Conservation (phyloP, 2,888 invertebrate species). For the Pristionchus mayeri region DNA sequence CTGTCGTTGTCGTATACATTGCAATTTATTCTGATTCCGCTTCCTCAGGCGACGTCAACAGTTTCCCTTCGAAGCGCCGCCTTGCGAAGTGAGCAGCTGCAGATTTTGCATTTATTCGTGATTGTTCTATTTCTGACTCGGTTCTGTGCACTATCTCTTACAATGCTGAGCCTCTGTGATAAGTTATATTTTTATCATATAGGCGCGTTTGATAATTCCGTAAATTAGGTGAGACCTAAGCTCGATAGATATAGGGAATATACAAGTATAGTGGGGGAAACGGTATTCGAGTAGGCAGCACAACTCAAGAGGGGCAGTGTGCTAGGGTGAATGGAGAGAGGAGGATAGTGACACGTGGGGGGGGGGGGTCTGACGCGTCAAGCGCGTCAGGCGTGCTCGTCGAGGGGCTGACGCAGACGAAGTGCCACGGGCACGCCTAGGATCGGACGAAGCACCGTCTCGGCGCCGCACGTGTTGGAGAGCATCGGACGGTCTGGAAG, state of each 20-base stretch:
- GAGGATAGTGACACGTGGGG: neutral
- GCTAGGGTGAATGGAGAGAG: neutral
- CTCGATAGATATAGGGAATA: neutral
- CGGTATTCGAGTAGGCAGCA: too few relatives aligned
- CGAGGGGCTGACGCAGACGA: neutral
- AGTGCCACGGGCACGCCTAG: constrained; percentile 47
- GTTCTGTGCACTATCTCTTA: too few relatives aligned
- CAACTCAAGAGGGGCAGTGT: too few relatives aligned
- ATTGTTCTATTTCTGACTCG: too few relatives aligned
- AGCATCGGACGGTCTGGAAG: constrained; percentile 23
- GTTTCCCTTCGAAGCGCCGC: too few relatives aligned
- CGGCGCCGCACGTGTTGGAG: constrained; percentile 24
- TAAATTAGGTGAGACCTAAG: neutral
- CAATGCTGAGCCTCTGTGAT: too few relatives aligned
- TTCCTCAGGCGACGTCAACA: too few relatives aligned
- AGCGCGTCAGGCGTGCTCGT: neutral
- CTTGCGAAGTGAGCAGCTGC: too few relatives aligned
- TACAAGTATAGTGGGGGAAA: neutral
- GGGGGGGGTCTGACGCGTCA: neutral
- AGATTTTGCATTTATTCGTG: too few relatives aligned
- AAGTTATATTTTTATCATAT: too few relatives aligned
- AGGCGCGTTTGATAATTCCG: neutral
- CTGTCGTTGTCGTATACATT: too few relatives aligned
- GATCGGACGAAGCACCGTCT: constrained; percentile 36
- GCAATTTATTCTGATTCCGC: too few relatives aligned